Evolutionary conservation across 1,140 invertebrate genomes (phyloP).

Genomic region (Nebria ingens): DNA sequence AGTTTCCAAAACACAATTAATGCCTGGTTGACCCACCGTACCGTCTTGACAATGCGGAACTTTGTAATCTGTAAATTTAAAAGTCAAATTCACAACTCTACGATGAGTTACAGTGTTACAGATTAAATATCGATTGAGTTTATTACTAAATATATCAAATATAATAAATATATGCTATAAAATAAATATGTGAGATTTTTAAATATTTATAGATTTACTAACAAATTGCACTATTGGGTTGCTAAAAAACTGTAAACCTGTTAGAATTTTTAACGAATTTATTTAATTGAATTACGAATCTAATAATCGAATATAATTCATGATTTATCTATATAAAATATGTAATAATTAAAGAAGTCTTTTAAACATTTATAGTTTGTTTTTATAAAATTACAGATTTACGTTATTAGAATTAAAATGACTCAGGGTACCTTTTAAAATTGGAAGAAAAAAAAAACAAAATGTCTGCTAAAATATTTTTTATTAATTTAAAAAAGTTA

Average conservation of each 20-base stretch:
- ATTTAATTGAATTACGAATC: no score
- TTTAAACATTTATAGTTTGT: no score
- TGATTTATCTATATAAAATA: no score
- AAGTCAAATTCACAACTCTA: no score
- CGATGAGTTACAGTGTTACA: no score
- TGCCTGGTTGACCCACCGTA: constrained; percentile 35
- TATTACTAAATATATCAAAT: neutral
- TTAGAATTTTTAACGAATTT: no score
- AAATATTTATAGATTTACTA: no score
- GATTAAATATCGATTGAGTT: constrained; percentile 13
- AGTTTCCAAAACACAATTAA: constrained; percentile 48
- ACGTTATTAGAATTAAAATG: neutral
- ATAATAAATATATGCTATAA: neutral
- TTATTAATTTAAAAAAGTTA: no score
- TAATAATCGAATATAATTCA: no score
- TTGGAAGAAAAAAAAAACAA: constrained; percentile 11
- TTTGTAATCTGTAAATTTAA: constrained; percentile 41
- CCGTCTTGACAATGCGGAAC: constrained; percentile 43
- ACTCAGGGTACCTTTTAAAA: constrained; percentile 16
- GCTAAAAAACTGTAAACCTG: no score
- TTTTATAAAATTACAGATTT: no score
- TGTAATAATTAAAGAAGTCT: neutral
- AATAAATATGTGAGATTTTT: neutral
- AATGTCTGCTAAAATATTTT: neutral
- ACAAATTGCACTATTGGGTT: no score